These are phyloP conservation scores for Neoarius graeffei DNA, from an alignment of 2,113 vertebrate genomes.

Conservation along the genomic window DNA sequence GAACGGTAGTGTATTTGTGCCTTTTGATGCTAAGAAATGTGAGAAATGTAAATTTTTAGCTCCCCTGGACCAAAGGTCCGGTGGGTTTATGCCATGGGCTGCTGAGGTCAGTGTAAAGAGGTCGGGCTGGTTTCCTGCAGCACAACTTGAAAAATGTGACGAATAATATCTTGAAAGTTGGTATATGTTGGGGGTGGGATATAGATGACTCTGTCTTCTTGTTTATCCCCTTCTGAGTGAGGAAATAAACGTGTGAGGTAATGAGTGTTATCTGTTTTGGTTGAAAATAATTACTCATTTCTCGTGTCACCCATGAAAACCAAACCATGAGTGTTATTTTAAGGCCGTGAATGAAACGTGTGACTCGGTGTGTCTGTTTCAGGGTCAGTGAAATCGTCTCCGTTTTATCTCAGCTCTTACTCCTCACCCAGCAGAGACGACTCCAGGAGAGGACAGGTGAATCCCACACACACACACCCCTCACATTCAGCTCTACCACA, in stretches of 20 bases:
- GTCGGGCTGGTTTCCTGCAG: no score
- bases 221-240: not conserved
- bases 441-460: conserved; percentile 90
- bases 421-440: conserved; percentile 93
- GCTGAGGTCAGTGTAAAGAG: no score
- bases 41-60: no score
- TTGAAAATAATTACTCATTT: not conserved
- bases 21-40: no score
- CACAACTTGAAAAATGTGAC: no score
- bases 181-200: no score
- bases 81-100: no score
- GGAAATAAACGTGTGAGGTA: not conserved
- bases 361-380: conserved; percentile 17
- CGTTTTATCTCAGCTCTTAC: conserved; percentile 93
- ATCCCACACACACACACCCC: conserved; percentile 2
- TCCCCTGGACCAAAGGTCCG: no score
- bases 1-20: no score
- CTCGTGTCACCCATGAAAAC: not conserved
- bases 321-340: not conserved
- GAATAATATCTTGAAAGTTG: no score
- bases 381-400: conserved; percentile 93
- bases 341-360: not conserved
- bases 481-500: not conserved
- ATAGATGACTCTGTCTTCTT: no score
- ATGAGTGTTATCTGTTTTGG: not conserved